Percentiles rank a stretch among this genome's conserved stretches.
phyloP scores from a whole-genome alignment of 2,797 vertebrate genomes.

The Hapalemur alaotrensis region DNA sequence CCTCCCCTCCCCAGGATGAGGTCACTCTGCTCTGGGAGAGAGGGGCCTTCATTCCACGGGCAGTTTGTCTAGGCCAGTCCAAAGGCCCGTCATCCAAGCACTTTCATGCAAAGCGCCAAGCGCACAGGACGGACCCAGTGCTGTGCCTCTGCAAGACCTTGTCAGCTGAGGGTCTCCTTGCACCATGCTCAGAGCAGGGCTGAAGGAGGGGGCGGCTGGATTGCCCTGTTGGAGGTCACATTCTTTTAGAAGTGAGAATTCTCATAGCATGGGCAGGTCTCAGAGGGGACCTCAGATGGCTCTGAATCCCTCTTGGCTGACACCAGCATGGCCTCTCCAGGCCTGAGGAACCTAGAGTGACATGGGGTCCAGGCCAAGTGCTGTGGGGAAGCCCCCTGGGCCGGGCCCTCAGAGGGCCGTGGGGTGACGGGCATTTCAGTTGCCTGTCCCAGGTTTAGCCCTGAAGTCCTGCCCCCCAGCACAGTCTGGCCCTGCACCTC shows the following conservation, averaged over 20 bases:
- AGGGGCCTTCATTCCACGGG: not conserved
- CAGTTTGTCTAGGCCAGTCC: not conserved
- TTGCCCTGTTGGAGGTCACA: not conserved
- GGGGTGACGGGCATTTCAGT: too few relatives aligned
- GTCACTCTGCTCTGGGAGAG: not conserved
- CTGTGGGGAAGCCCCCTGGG: not conserved
- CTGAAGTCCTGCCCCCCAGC: not conserved
- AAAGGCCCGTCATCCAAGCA: fast-evolving
- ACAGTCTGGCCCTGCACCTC: too few relatives aligned
- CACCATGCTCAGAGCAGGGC: not conserved
- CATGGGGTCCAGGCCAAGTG: not conserved
- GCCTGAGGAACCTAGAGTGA: not conserved
- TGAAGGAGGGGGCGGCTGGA: not conserved
- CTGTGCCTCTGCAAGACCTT: not conserved
- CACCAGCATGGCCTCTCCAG: not conserved
- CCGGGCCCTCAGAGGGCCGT: not conserved
- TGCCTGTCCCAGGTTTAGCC: not conserved
- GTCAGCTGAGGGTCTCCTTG: not conserved
- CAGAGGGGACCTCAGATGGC: not conserved
- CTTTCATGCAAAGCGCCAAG: not conserved
- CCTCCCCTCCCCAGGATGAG: too few relatives aligned
- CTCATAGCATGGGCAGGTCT: not conserved
- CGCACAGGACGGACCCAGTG: not conserved
- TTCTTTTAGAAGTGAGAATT: not conserved
- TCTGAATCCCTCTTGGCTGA: not conserved